Conservation (phyloP, 2,888 invertebrate genomes). For the Stegophylla sp. region DNA sequence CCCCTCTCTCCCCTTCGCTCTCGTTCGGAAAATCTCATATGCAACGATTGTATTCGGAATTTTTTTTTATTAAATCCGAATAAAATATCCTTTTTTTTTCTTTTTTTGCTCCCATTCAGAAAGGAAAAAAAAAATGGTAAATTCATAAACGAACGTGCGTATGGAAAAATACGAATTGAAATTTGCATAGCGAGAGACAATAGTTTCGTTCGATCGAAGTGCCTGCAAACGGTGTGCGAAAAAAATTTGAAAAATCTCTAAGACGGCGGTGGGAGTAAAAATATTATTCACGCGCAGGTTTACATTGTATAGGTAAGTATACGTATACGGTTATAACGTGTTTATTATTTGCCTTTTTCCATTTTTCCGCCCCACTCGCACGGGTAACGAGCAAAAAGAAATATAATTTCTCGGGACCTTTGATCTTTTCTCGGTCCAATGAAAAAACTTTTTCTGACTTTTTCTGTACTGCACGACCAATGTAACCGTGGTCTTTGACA, state of each 20-base stretch:
- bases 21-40: not conserved
- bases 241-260: not conserved
- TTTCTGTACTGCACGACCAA: not conserved
- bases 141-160: not conserved
- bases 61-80: slow-evolving; percentile 42
- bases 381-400: slow-evolving; percentile 23
- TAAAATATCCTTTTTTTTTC: not conserved
- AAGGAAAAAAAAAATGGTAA: not conserved
- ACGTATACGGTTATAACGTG: not conserved
- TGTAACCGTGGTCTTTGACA: slow-evolving; percentile 20
- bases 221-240: not conserved
- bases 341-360: slow-evolving; percentile 31
- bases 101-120: not conserved
- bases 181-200: not conserved
- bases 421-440: slow-evolving; percentile 39
- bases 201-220: not conserved
- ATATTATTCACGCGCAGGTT: not conserved
- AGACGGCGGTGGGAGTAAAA: not conserved
- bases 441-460: slow-evolving; percentile 19
- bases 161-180: not conserved
- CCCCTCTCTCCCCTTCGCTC: not conserved
- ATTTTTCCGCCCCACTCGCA: not conserved
- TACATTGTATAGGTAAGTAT: slow-evolving; percentile 2
- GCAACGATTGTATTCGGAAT: not conserved
- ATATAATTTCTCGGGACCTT: slow-evolving; percentile 38